Conservation (phyloP, 2,888 invertebrate genomes). For the Pseudococcus longispinus region DNA sequence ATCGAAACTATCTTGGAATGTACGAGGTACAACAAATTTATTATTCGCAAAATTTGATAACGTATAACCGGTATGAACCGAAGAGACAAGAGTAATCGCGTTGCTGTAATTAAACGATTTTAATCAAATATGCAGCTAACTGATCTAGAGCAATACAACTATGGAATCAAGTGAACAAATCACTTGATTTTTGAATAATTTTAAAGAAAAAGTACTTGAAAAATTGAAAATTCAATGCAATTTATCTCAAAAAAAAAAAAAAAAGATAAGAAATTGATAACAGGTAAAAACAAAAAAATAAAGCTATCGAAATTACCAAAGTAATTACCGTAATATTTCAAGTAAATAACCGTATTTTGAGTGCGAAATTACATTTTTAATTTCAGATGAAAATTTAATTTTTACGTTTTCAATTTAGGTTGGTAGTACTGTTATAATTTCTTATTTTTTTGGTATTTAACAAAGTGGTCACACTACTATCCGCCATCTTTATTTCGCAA, state of each 20-base stretch:
- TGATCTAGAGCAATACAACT: too few species aligned
- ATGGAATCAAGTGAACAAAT: too few species aligned
- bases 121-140: neutral
- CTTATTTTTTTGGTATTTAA: neutral
- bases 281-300: neutral
- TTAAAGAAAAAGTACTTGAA: too few species aligned
- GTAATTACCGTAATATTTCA: neutral
- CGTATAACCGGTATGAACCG: neutral
- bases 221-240: neutral
- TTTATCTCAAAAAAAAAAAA: neutral
- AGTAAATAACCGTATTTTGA: neutral
- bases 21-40: too few species aligned
- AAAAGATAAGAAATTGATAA: neutral
- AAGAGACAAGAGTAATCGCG: neutral
- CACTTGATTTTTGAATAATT: too few species aligned
- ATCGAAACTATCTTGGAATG: too few species aligned
- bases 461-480: neutral
- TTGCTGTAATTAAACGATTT: neutral
- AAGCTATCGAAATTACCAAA: neutral
- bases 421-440: neutral
- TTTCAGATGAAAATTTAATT: neutral
- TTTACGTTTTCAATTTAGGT: neutral
- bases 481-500: neutral
- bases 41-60: too few species aligned
- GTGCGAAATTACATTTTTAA: neutral